Base-by-base conservation (phyloP, 2,888 invertebrate species). In the Drosophila buzzatii region DNA sequence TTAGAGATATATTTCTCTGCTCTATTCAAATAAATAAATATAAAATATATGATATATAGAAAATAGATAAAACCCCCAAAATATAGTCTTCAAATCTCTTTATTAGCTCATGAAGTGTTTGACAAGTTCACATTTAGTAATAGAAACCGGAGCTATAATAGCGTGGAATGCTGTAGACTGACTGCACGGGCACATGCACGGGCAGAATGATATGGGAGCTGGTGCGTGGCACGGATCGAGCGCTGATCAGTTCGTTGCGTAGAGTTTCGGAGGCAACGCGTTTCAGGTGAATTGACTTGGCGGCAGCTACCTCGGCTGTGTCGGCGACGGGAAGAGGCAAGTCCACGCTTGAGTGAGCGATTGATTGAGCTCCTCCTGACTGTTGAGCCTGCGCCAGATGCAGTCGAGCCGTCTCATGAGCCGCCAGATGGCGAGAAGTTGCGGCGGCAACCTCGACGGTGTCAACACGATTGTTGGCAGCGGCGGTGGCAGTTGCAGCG, bases 261-360 rank as follows among this genome's bases (percentile, higher is more conserved):
- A 85, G 62, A 12, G 79, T 70, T 41, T 89, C 89, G 42, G 85
- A 80, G 44, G 90, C 81, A 14, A 90, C 81, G 7, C 84, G 88
- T 41, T 89, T 84, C 64, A 91, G 59, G 53, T 91, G 91, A 58
- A 81, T 56, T 31, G 87, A 81, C 45, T 89, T 86, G 66, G 91
- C 89, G 42, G 89, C 79, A 37, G 91, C 90, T 35, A 92, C 91
- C 85, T 94, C 94, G 64, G 92, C 91, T 64, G 94, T 93, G 76
- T 93, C 93, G 62, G 82, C 76, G 76, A 91, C 80, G 75, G 91
- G 86, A 67, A 75, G 81, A 63, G 85, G 79, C 76, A 90, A 72
- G 64, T 90, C 88, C 77, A 81, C 53, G 79, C 74, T 72, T 73
- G 81, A 61, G 37, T 68, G 68, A 18, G 60, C 63, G 57, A 69